Base-by-base conservation (phyloP, 2,888 invertebrate species). In the Caenorhabditis sp. region DNA sequence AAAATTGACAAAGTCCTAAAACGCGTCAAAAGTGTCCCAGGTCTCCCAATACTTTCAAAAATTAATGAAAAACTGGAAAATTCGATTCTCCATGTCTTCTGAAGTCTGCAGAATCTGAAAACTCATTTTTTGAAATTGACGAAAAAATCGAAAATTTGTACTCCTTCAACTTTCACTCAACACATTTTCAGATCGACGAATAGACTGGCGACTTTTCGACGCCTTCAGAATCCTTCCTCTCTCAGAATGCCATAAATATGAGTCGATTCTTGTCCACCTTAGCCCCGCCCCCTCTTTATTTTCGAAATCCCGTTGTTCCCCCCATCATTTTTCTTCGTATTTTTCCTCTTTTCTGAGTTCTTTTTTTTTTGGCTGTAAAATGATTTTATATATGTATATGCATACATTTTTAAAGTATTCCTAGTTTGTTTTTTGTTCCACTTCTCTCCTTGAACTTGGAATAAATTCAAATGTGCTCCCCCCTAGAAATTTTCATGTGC, bases 151-250 rank as follows among this genome's bases (percentile, higher is more conserved):
- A 44, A 49, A 35, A 49, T 35, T 22, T 28, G 24, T 44, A 10
- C 2, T 75, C 19, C 47, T 59, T 59, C 38, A 38, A 38, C 12
- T 6, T 38, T 35, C 31, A 4, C 31, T 35, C n/a, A n/a, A n/a
- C n/a, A n/a, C 4, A 58, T 44, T 75, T 76, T 41, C 66, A 69
- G 76, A 51, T 61, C 61, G 61, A 76, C 51, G 68, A 76, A 38
- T 68, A 76, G 10, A 56, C 12, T 12, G 4, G 7, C 51, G 7
- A n/a, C 19, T 24, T n/a, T 19, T 35, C 5, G 38, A 38, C 38
- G 38, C 12, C 38, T 38, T 38, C 38, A 10, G 38, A 38, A 38
- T 38, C 38, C 38, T 28, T 22, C 12, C 24, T 26, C 14, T 26
- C 24, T 26, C 0, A 58, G 58, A 22, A 76, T 68, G 59, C 69